phyloP scores from a whole-genome alignment of 2,797 vertebrate species.

The Eptatretus atami region DNA sequence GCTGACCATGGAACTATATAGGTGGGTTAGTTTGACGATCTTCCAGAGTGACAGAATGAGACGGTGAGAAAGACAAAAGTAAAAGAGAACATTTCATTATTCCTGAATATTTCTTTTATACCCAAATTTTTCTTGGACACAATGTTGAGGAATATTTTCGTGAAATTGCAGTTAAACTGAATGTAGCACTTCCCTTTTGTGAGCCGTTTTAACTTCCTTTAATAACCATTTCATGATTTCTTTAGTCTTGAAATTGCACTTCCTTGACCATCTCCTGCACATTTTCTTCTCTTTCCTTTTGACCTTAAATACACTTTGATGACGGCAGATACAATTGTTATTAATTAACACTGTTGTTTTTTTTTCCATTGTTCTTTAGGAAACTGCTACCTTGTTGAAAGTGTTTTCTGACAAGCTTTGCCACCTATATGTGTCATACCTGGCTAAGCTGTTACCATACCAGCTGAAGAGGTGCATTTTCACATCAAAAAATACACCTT shows the following conservation, averaged over 20 bases:
- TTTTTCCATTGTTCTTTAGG: constrained; percentile 20
- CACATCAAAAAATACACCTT: background rate
- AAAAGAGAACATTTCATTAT: too few relatives aligned
- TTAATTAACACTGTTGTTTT: background rate
- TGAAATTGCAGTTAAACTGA: too few relatives aligned
- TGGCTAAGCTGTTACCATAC: constrained; percentile 87
- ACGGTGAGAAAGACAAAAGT: too few relatives aligned
- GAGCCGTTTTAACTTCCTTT: too few relatives aligned
- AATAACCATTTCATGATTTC: background rate
- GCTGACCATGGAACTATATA: too few relatives aligned
- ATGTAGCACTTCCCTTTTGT: background rate
- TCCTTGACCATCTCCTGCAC: background rate
- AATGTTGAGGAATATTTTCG: too few relatives aligned
- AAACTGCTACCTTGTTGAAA: constrained; percentile 60
- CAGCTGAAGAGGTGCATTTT: constrained; percentile 61
- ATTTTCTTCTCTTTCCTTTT: constrained; percentile 11
- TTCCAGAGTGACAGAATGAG: too few relatives aligned
- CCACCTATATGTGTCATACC: constrained; percentile 43
- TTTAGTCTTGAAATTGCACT: background rate
- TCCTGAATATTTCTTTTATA: too few relatives aligned
- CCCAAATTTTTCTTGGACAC: too few relatives aligned
- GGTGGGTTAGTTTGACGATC: too few relatives aligned
- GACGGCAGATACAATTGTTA: too few relatives aligned
- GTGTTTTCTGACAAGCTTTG: constrained; percentile 49
- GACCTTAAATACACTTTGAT: too few relatives aligned